phyloP scores from a whole-genome alignment of 1,140 invertebrate species.

The Coelopa frigida region DNA sequence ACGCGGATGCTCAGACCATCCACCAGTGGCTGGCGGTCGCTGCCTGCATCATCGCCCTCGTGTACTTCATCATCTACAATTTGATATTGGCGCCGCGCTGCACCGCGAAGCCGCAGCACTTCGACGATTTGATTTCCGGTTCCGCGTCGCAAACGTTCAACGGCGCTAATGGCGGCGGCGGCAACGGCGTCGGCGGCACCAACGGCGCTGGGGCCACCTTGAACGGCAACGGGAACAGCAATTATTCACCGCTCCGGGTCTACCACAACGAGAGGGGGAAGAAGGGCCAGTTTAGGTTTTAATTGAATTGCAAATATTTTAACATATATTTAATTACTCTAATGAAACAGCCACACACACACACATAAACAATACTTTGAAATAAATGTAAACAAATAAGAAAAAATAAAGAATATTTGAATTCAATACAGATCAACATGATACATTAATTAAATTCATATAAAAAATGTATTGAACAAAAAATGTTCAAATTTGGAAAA shows the following conservation, averaged over 20 bases:
- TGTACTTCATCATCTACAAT: constrained; percentile 65
- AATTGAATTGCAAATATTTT: constrained; percentile 41
- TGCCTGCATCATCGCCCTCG: constrained; percentile 53
- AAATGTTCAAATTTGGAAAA: too few species aligned
- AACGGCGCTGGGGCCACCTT: constrained; percentile 22
- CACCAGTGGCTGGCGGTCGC: constrained; percentile 56
- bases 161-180: constrained; percentile 23
- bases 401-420: too few species aligned
- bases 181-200: constrained; percentile 19
- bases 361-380: too few species aligned
- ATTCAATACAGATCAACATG: too few species aligned
- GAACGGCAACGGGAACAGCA: constrained; percentile 54
- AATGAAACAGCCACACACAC: too few species aligned
- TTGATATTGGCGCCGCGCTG: constrained; percentile 62
- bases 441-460: too few species aligned
- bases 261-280: constrained; percentile 68
- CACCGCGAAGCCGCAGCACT: constrained; percentile 53
- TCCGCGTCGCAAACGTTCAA: constrained; percentile 45
- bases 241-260: constrained; percentile 66
- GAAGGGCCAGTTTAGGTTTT: constrained; percentile 73
- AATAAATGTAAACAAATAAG: too few species aligned
- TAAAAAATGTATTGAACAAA: too few species aligned
- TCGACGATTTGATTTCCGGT: constrained; percentile 46
- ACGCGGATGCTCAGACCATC: constrained; percentile 39
- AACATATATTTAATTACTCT: constrained; percentile 5